Evolutionary conservation across 1,140 invertebrate genomes (phyloP), one percentile per base, ranked within the genome.

Genomic region (Hypsibius dujardini): DNA sequence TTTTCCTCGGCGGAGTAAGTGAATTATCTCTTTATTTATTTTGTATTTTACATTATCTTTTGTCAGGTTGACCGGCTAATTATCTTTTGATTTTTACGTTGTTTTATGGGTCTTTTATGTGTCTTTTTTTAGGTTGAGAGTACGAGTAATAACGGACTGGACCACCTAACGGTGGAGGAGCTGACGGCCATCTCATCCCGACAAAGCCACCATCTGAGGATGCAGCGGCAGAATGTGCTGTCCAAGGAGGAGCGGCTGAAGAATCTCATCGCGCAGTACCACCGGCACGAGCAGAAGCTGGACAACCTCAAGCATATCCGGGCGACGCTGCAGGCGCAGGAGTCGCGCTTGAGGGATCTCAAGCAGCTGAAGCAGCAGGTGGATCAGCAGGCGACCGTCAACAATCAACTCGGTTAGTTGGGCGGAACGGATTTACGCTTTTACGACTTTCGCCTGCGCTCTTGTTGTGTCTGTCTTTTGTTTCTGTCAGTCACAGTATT

Each of bases 321-420:
- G 7, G 50, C 50, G 7, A 56, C 50, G 7, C n/a, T 56, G n/a
- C 50, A 56, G 50, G 7, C 50, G 50, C 50, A 56, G 50, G 50
- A 56, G n/a, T 7, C 50, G 7, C 50, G 50, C n/a, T n/a, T 56
- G 7, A 7, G 50, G 7, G 50, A 56, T 56, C 50, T 56, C 50
- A 56, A n/a, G n/a, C 50, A 56, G 50, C n/a, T 56, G 50, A 56
- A 56, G n/a, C 50, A 56, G n/a, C 50, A 56, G n/a, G 50, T 56
- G 50, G 50, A 56, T n/a, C 50, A 56, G 50, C 50, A n/a, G 7
- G n/a, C 50, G 7, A 56, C 50, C 7, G 50, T 56, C 7, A 56
- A 56, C 7, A 56, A 56, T 56, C 50, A 56, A 56, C 50, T 56
- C 50, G 50, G 50, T 56, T 7, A 56, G 50, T n/a, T n/a, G n/a